Evolutionary conservation across 2,113 vertebrate species (phyloP).

Genomic region (Sylvietta virens): DNA sequence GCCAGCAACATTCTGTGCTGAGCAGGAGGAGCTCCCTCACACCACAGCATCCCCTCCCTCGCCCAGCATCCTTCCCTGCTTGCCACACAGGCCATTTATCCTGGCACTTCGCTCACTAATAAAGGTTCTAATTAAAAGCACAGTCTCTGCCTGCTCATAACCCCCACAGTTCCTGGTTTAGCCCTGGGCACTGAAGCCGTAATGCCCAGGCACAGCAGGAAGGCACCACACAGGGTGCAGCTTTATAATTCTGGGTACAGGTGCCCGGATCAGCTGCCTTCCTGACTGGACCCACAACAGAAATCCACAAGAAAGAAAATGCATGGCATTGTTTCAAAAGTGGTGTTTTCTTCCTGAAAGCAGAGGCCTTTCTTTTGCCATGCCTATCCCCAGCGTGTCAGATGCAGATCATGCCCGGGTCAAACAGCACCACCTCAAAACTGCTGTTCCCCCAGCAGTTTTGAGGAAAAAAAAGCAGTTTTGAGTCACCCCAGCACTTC

Average conservation of each 20-base stretch:
- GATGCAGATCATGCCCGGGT: not conserved
- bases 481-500: too few species aligned
- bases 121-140: not conserved
- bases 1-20: fast-evolving
- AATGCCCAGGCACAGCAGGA: fast-evolving
- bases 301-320: not conserved
- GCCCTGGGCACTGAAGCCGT: fast-evolving
- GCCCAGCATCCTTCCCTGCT: not conserved
- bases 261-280: fast-evolving
- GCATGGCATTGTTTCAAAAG: not conserved
- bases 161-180: fast-evolving
- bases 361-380: not conserved
- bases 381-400: fast-evolving
- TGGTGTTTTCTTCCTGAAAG: not conserved
- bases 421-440: not conserved
- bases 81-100: not conserved
- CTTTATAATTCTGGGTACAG: fast-evolving
- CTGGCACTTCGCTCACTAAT: fast-evolving
- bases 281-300: fast-evolving
- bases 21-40: not conserved
- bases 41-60: not conserved
- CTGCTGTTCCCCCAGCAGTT: too few species aligned
- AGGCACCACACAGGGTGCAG: fast-evolving
- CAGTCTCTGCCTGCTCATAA: not conserved
- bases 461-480: too few species aligned